Conservation (phyloP, 2,797 vertebrate genomes). For the Gadopsis bispinosus region DNA sequence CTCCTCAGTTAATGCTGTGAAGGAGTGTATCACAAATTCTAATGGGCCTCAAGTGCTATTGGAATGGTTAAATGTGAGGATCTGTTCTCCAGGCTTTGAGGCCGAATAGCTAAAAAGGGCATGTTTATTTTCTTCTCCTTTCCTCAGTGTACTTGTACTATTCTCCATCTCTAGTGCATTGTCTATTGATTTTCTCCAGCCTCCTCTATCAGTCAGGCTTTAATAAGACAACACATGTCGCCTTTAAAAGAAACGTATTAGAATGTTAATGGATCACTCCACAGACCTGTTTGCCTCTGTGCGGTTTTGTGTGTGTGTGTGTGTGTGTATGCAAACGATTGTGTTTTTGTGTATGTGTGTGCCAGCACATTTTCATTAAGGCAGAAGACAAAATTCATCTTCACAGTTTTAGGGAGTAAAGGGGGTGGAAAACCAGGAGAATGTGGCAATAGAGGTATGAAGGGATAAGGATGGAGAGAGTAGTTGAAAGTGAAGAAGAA, state of each 20-base stretch:
- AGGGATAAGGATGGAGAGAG: slow-evolving; percentile 61
- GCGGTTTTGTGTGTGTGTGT: slow-evolving; percentile 1
- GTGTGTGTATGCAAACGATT: background rate
- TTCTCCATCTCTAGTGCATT: slow-evolving; percentile 73
- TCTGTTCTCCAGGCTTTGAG: slow-evolving; percentile 68
- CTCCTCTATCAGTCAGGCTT: slow-evolving; percentile 76
- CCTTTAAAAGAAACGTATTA: slow-evolving; percentile 79
- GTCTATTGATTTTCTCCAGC: slow-evolving; percentile 78
- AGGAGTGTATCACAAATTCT: slow-evolving; percentile 73
- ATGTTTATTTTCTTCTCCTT: slow-evolving; percentile 73
- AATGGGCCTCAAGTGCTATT: slow-evolving; percentile 73
- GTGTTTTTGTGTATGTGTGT: slow-evolving; percentile 37
- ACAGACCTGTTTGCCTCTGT: slow-evolving; percentile 46
- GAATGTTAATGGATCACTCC: slow-evolving; percentile 78
- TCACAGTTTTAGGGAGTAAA: slow-evolving; percentile 64
- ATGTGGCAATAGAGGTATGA: slow-evolving; percentile 61
- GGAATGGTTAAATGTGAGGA: slow-evolving; percentile 76
- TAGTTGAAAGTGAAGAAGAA: slow-evolving; percentile 66
- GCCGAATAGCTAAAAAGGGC: slow-evolving; percentile 78
- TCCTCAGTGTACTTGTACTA: slow-evolving; percentile 59
- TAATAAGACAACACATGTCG: slow-evolving; percentile 81
- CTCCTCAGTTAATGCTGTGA: slow-evolving; percentile 69
- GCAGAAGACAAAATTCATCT: slow-evolving; percentile 67
- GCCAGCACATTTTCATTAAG: slow-evolving; percentile 68
- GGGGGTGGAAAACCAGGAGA: slow-evolving; percentile 56